phyloP scores from a whole-genome alignment of 2,797 vertebrate species.

The Dryobates pubescens region DNA sequence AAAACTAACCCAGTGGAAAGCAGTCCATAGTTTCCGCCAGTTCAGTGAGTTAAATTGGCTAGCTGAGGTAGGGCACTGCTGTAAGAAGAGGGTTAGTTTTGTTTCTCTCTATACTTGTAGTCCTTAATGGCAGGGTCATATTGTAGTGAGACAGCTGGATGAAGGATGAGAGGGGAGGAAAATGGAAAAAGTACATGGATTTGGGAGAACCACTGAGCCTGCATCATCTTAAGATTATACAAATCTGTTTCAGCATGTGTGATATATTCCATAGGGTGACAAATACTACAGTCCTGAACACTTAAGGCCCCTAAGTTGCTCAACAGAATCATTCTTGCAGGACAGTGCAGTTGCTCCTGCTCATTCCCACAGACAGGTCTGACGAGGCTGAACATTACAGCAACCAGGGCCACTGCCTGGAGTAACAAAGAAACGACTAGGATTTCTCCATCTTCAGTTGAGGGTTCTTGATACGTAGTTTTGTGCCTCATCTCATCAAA shows the following conservation, averaged over 20 bases:
- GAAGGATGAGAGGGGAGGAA: background rate
- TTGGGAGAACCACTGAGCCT: background rate
- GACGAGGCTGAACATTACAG: background rate
- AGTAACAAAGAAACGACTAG: background rate
- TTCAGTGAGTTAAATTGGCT: background rate
- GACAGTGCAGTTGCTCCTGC: background rate
- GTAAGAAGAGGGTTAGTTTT: background rate
- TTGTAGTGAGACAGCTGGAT: background rate
- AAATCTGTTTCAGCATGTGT: background rate
- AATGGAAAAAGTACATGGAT: background rate
- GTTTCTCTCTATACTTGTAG: background rate
- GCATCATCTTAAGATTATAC: background rate
- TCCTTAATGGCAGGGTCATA: background rate
- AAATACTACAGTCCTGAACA: background rate
- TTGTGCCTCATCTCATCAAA: slow-evolving; percentile 10
- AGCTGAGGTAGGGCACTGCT: background rate
- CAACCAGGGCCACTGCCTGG: background rate
- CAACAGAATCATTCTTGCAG: background rate
- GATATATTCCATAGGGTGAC: background rate
- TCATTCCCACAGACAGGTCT: background rate
- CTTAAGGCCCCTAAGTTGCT: background rate
- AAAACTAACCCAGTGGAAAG: background rate
- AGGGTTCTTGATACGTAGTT: background rate
- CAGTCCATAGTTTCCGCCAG: background rate
- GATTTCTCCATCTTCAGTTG: background rate